Percentiles rank a stretch among this genome's conserved stretches.
These are phyloP conservation scores for Brachionus koreanus DNA, from an alignment of 1,140 invertebrate species.

Conservation along the genomic window DNA sequence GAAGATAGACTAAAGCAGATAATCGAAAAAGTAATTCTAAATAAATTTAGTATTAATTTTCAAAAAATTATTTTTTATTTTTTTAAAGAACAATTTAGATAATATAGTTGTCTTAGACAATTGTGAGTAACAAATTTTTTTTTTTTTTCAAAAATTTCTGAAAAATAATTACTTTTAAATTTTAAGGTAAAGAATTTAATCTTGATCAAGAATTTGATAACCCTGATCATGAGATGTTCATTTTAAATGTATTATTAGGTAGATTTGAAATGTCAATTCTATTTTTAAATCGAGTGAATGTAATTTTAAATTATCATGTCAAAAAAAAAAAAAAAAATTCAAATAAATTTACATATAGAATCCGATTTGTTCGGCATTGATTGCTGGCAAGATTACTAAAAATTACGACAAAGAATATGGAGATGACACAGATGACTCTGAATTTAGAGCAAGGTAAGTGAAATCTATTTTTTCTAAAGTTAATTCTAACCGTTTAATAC, in stretches of 20 bases:
- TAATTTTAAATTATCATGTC: neutral
- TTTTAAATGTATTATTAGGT: neutral
- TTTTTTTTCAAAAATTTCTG: neutral
- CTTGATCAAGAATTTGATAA: neutral
- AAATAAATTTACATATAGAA: conserved; percentile 5
- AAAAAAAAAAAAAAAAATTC: neutral
- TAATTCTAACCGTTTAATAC: neutral
- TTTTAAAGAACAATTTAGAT: neutral
- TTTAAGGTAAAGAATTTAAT: neutral
- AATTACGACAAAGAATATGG: neutral
- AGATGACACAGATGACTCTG: neutral
- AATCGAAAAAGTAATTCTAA: neutral
- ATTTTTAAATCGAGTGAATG: neutral
- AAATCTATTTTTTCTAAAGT: neutral
- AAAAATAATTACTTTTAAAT: neutral
- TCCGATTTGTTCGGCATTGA: neutral
- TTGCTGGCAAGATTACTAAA: conserved; percentile 26
- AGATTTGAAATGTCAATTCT: conserved; percentile 21
- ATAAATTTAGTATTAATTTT: neutral
- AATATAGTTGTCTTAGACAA: neutral
- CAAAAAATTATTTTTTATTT: neutral
- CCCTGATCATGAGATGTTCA: conserved; percentile 30
- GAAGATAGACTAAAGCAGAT: neutral
- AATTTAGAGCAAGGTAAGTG: neutral
- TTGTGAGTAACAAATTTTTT: neutral